phyloP scores from a whole-genome alignment of 2,888 invertebrate genomes.

The Tridacna crocea region DNA sequence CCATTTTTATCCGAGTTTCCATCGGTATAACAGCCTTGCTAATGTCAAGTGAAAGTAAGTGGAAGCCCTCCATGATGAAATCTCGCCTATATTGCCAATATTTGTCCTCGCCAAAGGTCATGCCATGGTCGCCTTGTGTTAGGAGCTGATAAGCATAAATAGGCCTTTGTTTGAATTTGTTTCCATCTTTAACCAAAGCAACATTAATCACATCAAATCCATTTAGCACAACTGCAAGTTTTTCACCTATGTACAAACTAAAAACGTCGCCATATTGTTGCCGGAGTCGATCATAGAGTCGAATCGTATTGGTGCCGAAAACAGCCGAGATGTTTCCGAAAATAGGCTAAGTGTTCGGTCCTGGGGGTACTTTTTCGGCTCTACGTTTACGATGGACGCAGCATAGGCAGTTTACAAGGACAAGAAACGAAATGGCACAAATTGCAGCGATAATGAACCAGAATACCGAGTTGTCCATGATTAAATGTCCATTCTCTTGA shows the following conservation, averaged over 20 bases:
- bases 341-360: slow-evolving; percentile 41
- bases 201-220: slow-evolving; percentile 41
- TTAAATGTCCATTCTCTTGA: too few relatives aligned
- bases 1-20: slow-evolving; percentile 47
- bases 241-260: slow-evolving; percentile 35
- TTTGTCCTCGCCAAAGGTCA: too few relatives aligned
- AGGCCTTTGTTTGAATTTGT: slow-evolving; percentile 38
- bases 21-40: too few relatives aligned
- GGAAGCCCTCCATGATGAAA: too few relatives aligned
- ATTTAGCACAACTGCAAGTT: slow-evolving; percentile 38
- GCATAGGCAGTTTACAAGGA: too few relatives aligned
- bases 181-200: slow-evolving; percentile 41
- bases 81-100: too few relatives aligned
- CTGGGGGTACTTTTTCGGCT: slow-evolving; percentile 31
- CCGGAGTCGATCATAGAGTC: slow-evolving; percentile 25
- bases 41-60: too few relatives aligned
- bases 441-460: too few relatives aligned
- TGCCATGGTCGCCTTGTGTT: too few relatives aligned
- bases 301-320: slow-evolving; percentile 7
- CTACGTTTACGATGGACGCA: background rate
- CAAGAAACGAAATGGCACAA: too few relatives aligned
- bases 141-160: background rate
- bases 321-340: slow-evolving; percentile 42
- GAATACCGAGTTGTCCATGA: too few relatives aligned
- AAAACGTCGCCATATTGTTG: slow-evolving; percentile 48